Conservation (phyloP, 2,113 vertebrate genomes). For the Vidua macroura region DNA sequence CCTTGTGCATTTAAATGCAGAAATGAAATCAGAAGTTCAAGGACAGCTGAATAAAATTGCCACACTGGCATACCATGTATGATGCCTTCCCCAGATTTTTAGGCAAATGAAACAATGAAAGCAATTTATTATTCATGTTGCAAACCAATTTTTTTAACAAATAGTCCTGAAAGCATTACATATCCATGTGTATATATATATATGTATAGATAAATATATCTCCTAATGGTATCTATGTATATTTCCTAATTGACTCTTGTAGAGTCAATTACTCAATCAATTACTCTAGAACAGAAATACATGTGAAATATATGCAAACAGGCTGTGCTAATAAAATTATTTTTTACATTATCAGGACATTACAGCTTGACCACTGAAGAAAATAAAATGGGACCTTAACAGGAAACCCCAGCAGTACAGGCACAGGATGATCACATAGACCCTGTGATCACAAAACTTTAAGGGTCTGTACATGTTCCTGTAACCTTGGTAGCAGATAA, state of each 20-base stretch:
- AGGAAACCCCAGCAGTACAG: not conserved
- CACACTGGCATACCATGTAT: accelerated
- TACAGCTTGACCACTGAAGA: not conserved
- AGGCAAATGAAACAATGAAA: not conserved
- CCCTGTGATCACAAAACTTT: not conserved
- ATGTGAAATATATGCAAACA: not conserved
- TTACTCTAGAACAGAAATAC: not conserved
- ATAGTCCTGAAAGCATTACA: not conserved
- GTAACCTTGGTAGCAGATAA: not conserved
- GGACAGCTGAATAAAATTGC: not conserved
- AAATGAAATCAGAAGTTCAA: not conserved
- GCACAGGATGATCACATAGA: not conserved
- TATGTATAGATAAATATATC: not conserved
- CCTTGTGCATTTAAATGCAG: not conserved
- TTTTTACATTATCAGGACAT: not conserved
- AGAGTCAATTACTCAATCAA: not conserved
- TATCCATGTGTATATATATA: not conserved
- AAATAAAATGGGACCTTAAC: not conserved
- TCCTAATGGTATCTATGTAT: not conserved
- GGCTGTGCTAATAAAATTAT: not conserved
- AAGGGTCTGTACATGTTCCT: not conserved
- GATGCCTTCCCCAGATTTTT: not conserved
- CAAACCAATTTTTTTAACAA: not conserved
- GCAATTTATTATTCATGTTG: not conserved
- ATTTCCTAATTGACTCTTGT: too few species aligned